Conservation (phyloP, 2,888 invertebrate genomes). For the Taphrorychus bicolor region DNA sequence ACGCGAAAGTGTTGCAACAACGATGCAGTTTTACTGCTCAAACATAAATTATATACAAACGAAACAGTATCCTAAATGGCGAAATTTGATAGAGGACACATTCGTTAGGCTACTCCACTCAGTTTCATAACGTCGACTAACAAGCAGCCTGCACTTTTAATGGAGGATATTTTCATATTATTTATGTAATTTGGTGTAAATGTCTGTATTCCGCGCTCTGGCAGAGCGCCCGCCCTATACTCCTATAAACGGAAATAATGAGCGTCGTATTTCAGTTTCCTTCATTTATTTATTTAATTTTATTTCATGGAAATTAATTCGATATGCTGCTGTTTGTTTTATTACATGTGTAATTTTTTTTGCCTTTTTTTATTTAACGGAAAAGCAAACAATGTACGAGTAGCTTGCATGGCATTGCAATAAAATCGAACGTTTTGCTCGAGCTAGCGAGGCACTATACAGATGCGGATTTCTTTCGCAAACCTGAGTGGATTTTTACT, state of each 20-base stretch:
- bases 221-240: not conserved
- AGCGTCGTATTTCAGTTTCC: not conserved
- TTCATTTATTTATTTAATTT: not conserved
- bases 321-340: not conserved
- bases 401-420: not conserved
- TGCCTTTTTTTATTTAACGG: no score
- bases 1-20: not conserved
- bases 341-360: not conserved
- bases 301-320: no score
- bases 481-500: not conserved
- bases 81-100: not conserved
- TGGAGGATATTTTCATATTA: not conserved
- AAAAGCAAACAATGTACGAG: not conserved
- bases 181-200: not conserved
- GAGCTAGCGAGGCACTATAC: no score
- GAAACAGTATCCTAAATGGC: not conserved
- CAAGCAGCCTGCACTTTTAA: not conserved
- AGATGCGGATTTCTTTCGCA: not conserved
- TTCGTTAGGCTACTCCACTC: not conserved
- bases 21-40: not conserved
- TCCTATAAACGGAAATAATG: not conserved
- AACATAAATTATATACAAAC: not conserved
- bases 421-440: not conserved
- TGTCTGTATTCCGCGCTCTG: not conserved
- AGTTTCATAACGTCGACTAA: not conserved